Evolutionary conservation across 2,797 vertebrate genomes (phyloP).

Genomic region (Phalanger gymnotis): DNA sequence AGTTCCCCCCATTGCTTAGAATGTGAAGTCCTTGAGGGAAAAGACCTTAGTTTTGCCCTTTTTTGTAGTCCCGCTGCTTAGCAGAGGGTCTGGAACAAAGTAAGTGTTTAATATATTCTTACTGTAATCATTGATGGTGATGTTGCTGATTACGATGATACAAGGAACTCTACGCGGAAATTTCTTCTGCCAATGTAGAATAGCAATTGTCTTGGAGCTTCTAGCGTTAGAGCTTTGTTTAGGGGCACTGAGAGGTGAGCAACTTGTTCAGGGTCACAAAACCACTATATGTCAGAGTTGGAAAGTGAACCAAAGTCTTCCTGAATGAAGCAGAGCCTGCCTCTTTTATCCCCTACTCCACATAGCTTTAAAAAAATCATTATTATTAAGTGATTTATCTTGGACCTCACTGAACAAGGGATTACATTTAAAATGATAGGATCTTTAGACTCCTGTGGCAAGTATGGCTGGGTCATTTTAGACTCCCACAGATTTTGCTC

Average conservation of each 20-base stretch:
- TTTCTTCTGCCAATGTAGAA: not conserved
- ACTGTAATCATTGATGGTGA: not conserved
- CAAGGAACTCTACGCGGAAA: not conserved
- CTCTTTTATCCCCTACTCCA: not conserved
- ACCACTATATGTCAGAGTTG: not conserved
- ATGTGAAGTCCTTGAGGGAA: not conserved
- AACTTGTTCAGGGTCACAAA: not conserved
- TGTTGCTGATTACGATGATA: not conserved
- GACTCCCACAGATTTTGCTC: constrained; percentile 5
- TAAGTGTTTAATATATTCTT: not conserved
- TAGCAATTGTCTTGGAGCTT: not conserved
- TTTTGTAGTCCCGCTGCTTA: not conserved
- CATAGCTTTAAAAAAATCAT: not conserved
- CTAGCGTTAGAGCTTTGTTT: not conserved
- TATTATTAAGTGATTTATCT: constrained; percentile 2
- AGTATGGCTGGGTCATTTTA: not conserved
- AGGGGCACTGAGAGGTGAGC: not conserved
- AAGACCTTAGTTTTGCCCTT: not conserved
- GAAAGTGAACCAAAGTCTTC: not conserved
- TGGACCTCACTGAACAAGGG: constrained; percentile 6
- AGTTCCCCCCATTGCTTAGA: not conserved
- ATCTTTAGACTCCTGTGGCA: constrained; percentile 13
- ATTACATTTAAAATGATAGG: constrained; percentile 24
- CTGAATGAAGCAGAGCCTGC: not conserved
- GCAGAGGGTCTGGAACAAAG: not conserved